Conservation (phyloP, 2,113 vertebrate species). For the Ptilonorhynchus violaceus region DNA sequence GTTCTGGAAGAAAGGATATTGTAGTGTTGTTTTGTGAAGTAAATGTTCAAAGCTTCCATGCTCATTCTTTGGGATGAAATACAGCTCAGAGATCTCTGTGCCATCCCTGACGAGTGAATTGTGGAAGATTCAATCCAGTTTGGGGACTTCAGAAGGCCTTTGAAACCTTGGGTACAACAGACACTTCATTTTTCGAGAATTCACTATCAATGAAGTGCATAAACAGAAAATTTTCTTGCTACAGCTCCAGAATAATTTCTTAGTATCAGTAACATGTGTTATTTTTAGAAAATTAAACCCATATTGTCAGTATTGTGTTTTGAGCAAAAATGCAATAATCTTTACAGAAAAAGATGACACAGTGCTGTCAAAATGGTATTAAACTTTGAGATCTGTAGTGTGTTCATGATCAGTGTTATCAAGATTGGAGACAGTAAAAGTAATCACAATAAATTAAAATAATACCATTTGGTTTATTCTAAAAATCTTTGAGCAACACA, state of each 20-base stretch:
- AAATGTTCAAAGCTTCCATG: not conserved
- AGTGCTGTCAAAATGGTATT: not conserved
- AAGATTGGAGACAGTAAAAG: not conserved
- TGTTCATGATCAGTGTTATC: not conserved
- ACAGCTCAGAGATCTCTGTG: not conserved
- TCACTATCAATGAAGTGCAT: not conserved
- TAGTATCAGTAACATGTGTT: not conserved
- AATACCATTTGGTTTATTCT: not conserved
- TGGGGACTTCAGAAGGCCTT: not conserved
- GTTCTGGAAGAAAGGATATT: not conserved
- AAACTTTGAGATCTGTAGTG: not conserved
- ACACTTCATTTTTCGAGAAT: not conserved
- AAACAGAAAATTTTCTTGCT: not conserved
- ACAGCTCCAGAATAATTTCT: not conserved
- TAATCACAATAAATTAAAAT: not conserved
- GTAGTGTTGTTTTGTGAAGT: not conserved
- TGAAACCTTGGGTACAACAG: not conserved
- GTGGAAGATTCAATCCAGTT: not conserved
- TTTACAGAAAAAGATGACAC: not conserved
- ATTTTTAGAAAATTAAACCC: not conserved
- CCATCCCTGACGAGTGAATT: not conserved
- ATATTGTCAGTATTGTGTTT: not conserved
- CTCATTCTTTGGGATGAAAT: not conserved
- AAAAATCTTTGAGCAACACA: not conserved
- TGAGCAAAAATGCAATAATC: not conserved